Evolutionary conservation across 2,888 invertebrate species (phyloP), one percentile per base, ranked within the genome.

Genomic region (Ophion slaviceki): DNA sequence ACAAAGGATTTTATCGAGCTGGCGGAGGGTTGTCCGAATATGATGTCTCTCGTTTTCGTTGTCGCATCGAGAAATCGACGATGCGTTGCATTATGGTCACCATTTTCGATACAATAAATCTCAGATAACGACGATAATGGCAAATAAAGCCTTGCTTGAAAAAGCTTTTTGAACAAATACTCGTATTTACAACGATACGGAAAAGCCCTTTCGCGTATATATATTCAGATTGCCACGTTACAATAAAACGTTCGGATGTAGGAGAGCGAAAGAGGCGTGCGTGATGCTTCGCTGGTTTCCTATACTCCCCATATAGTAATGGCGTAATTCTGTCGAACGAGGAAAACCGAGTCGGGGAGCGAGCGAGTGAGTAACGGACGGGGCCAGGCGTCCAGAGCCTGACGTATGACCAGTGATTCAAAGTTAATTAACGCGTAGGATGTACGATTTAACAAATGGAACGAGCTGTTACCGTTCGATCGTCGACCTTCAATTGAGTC

Each of bases 331-430:
- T 47, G 4, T 20, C 47, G n/a, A 4, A 32, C 17, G 32, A 66
- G 36, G 14, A 40, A 47, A 47, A 45, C 36, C 8, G 32, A 17
- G 32, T 14, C 14, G 28, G 66, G 40, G 62, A 75, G 10, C 32
- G 45, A 2, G 59, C 67, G 68, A 68, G 80, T 74, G 66, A 40
- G 71, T 59, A 32, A 45, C 78, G 45, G 47, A 17, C 40, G 81
- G 61, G 61, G 11, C 11, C 61, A 61, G 68, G 68, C 14, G 61
- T 17, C 11, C 61, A 61, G 68, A 75, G 81, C 68, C 64, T 79
- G 79, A 85, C 80, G 84, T 75, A 77, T 75, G 36, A n/a, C 24
- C 66, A 76, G 79, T 80, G 66, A 75, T 76, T 82, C 67, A 28
- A 57, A 40, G 47, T 59, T 45, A 70, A 71, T 64, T 66, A 71